Conservation (phyloP, 1,140 invertebrate genomes). For the Heliothis subflexa region DNA sequence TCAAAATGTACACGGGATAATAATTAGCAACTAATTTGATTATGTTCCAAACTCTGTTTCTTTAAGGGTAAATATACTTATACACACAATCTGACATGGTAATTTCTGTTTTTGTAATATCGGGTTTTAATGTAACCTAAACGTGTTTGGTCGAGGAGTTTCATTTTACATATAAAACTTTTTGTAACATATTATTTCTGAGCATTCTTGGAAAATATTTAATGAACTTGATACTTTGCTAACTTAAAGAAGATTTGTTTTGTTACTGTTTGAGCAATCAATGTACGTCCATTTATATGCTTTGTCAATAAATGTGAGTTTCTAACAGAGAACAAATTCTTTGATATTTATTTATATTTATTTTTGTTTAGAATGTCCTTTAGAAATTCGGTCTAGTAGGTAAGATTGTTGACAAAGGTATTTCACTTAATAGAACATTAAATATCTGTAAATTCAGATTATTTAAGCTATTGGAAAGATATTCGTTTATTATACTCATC, state of each 20-base stretch:
- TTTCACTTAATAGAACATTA: too few species aligned
- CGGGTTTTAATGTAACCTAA: not conserved
- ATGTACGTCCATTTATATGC: not conserved
- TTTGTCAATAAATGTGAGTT: not conserved
- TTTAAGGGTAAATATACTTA: not conserved
- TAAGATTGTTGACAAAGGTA: too few species aligned
- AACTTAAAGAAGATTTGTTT: not conserved
- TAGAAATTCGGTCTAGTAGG: too few species aligned
- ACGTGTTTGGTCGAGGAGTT: not conserved
- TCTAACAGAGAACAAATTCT: not conserved
- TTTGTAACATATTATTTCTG: not conserved
- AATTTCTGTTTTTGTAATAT: conserved; percentile 25
- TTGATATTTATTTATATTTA: too few species aligned
- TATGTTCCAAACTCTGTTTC: not conserved
- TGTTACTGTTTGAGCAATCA: not conserved
- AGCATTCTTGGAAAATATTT: not conserved
- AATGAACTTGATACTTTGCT: not conserved
- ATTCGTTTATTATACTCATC: too few species aligned
- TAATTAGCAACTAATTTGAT: conserved; percentile 19
- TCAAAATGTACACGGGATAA: conserved; percentile 2
- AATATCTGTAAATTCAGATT: too few species aligned
- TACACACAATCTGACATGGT: conserved; percentile 12
- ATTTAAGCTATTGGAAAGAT: too few species aligned
- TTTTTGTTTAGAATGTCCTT: too few species aligned
- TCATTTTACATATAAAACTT: not conserved